Evolutionary conservation across 2,888 invertebrate genomes (phyloP).

Genomic region (Criorhina ranunculi): DNA sequence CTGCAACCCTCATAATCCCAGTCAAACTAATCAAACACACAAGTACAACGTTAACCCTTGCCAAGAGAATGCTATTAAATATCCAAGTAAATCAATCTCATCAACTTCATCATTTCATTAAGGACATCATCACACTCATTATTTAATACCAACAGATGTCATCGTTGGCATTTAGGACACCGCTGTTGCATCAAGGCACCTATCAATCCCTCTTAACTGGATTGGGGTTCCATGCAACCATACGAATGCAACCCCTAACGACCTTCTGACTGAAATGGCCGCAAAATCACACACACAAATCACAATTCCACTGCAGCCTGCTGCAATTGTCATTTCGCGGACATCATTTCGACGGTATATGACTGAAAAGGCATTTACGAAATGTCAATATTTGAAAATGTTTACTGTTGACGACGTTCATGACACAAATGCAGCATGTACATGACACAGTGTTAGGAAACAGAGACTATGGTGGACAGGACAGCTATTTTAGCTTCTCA

Average conservation of each 20-base stretch:
- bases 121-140: neutral
- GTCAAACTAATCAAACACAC: too few species aligned
- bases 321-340: slow-evolving; percentile 9
- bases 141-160: neutral
- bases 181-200: neutral
- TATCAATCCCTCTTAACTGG: slow-evolving; percentile 14
- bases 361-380: slow-evolving; percentile 28
- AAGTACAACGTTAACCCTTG: neutral
- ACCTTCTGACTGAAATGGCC: slow-evolving; percentile 11
- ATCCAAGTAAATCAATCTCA: neutral
- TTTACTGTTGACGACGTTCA: slow-evolving; percentile 1
- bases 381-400: slow-evolving; percentile 29
- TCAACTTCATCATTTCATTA: neutral
- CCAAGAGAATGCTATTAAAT: neutral
- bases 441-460: neutral
- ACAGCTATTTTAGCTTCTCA: neutral
- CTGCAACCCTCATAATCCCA: too few species aligned
- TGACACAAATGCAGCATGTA: too few species aligned
- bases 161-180: slow-evolving; percentile 10
- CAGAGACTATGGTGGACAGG: neutral
- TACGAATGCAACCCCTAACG: neutral
- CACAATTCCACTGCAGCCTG: neutral
- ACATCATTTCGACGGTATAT: slow-evolving; percentile 6
- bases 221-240: neutral
- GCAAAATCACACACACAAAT: slow-evolving; percentile 2